A percentile compares a stretch with the other conserved stretches of the same genome.
Conservation (phyloP, 2,888 invertebrate species). For the Eubasilissa splendida region DNA sequence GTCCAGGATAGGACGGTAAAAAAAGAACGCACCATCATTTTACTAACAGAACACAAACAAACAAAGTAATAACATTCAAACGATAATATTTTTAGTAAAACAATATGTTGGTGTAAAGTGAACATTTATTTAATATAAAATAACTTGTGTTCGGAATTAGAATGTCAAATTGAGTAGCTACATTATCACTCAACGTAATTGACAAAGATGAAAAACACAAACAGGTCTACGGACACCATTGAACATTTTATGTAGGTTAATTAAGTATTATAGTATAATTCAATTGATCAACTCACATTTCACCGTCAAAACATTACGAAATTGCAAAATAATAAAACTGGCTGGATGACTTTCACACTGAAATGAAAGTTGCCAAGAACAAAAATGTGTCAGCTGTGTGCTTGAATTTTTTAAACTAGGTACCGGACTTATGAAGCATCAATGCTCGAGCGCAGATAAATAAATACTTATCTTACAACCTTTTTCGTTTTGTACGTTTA, state of each 20-base stretch:
- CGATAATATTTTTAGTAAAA: background rate
- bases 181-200: constrained; percentile 1
- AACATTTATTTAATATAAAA: constrained; percentile 8
- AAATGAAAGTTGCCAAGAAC: constrained; percentile 5
- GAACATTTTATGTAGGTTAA: too few species aligned
- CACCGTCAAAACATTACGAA: constrained; percentile 41
- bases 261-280: background rate
- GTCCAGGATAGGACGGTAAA: constrained; percentile 28
- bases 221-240: too few species aligned
- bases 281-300: constrained; percentile 21
- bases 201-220: background rate
- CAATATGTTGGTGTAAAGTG: background rate
- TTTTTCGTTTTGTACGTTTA: too few species aligned
- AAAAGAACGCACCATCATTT: constrained; percentile 37
- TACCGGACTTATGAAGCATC: too few species aligned
- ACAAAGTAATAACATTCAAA: background rate
- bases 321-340: constrained; percentile 28
- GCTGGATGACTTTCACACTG: constrained; percentile 42
- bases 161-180: constrained; percentile 11
- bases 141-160: constrained; percentile 16
- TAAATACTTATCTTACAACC: too few species aligned
- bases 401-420: background rate
- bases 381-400: constrained; percentile 31
- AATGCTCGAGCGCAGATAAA: too few species aligned
- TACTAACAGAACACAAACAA: background rate